Percentiles rank a stretch among this genome's conserved stretches.
These are phyloP conservation scores for Cryptops parisi DNA, from an alignment of 2,888 invertebrate genomes.

Conservation along the genomic window DNA sequence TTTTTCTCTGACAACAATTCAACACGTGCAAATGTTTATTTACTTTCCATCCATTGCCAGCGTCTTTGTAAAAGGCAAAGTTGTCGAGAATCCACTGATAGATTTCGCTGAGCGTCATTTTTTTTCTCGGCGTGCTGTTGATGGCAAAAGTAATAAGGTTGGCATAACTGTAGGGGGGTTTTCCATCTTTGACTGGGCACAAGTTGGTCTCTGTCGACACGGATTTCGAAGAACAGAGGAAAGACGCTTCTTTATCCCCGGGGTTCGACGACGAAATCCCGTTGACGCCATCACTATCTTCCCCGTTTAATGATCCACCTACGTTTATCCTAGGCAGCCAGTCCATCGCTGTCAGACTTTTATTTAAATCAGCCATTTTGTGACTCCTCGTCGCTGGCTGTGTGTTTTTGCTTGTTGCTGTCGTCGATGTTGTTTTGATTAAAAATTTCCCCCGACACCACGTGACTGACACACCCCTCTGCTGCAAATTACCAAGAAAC, in stretches of 20 bases:
- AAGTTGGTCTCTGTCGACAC: neutral
- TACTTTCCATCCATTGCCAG: constrained; percentile 55
- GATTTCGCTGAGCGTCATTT: constrained; percentile 58
- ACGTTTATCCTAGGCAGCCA: constrained; percentile 37
- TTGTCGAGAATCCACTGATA: constrained; percentile 56
- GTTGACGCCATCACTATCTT: neutral
- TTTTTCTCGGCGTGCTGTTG: constrained; percentile 46
- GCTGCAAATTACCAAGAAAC: no score
- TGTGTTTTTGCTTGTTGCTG: no score
- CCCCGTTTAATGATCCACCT: constrained; percentile 24
- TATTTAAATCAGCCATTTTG: constrained; percentile 33
- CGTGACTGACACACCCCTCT: no score
- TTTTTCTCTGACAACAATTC: neutral
- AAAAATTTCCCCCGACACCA: no score
- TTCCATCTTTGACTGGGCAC: constrained; percentile 35
- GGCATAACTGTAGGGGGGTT: constrained; percentile 51
- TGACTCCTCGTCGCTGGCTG: no score
- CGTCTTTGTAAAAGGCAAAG: constrained; percentile 54
- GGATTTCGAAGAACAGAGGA: neutral
- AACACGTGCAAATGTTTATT: constrained; percentile 21
- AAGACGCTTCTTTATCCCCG: neutral
- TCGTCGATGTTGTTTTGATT: no score
- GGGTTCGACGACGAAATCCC: neutral
- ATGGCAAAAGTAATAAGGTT: constrained; percentile 54
- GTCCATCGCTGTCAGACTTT: constrained; percentile 38